A percentile compares a stretch with the other conserved stretches of the same genome.
Evolutionary conservation across 2,888 invertebrate species (phyloP).

Genomic region (Stegophylla sp.): DNA sequence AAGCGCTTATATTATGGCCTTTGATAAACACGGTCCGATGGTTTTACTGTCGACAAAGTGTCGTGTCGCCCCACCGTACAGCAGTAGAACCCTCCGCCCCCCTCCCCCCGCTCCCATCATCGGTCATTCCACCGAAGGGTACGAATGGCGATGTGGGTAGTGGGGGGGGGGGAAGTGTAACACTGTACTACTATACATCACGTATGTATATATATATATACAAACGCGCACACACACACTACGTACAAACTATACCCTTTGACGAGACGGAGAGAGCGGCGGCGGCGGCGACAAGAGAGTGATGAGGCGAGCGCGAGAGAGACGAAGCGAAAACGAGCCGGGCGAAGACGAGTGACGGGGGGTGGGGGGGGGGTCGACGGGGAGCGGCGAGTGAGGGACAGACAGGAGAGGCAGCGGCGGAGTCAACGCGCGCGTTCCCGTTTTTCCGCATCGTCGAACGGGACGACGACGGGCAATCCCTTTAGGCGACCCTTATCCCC

Average conservation of each 20-base stretch:
- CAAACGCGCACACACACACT: background rate
- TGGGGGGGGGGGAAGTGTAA: background rate
- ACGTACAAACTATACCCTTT: conserved; percentile 39
- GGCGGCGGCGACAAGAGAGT: background rate
- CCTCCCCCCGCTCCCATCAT: background rate
- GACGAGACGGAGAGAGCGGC: conserved; percentile 24
- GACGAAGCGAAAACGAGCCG: too few relatives aligned
- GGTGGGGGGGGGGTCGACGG: background rate
- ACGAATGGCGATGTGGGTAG: too few relatives aligned
- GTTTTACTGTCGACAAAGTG: conserved; percentile 57
- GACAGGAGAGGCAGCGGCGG: background rate
- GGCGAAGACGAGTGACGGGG: too few relatives aligned
- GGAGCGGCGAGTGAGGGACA: background rate
- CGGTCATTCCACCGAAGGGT: conserved; percentile 19
- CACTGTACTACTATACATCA: conserved; percentile 2
- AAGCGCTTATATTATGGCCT: conserved; percentile 53
- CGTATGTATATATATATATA: too few relatives aligned
- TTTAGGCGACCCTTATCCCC: conserved; percentile 25
- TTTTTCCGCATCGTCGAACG: conserved; percentile 56
- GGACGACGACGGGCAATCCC: conserved; percentile 54
- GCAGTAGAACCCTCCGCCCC: background rate
- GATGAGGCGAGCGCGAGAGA: too few relatives aligned
- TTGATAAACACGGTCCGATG: conserved; percentile 55
- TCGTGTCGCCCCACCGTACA: conserved; percentile 25
- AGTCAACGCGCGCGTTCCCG: conserved; percentile 43